Evolutionary conservation across 2,888 invertebrate genomes (phyloP), one percentile per base, ranked within the genome.

Genomic region (Synergus gifuensis): DNA sequence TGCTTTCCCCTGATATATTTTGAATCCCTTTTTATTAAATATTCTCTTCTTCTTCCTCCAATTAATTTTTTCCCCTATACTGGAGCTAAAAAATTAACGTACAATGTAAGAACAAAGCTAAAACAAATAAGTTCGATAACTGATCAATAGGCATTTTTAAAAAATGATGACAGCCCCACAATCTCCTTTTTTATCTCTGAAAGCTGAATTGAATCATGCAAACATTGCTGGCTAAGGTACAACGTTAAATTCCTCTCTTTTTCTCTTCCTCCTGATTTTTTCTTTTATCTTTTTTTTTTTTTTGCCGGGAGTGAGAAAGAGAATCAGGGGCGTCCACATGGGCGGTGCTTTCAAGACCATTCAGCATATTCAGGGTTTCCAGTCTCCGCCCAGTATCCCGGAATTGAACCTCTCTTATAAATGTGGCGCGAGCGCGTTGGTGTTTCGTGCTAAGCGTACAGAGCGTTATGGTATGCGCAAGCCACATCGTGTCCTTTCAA

Each of bases 311-410:
- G 81, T 44, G 76, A 69, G 83, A 80, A 82, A 80, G 84, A 82
- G 82, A 83, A 81, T 81, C 82, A 83, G 83, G 83, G 83, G 83
- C 83, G 85, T 83, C 83, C 80, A 79, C 79, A 81, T 86, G 85
- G 88, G 88, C 85, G 88, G 87, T 63, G 83, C 86, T 77, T 76
- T 73, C 77, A 76, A 82, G 62, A 76, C 83, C 79, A 67, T 77
- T 79, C 76, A 76, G 78, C 58, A 76, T 22, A 76, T 66, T 80
- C 82, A 78, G 81, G 82, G 82, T 83, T 80, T 76, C 77, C 82
- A 80, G 82, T 84, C 85, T 86, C 85, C 88, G 87, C 87, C 88
- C 88, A 85, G 79, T 77, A 49, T 54, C 78, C 81, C 83, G 84
- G 81, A 79, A 78, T 77, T 78, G 73, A 76, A 76, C 69, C 78